Evolutionary conservation across 64 coral and sea anemone genomes (phyloP), one percentile per base, ranked within the genome.

Genomic region (Dendrophyllia cribrosa): DNA sequence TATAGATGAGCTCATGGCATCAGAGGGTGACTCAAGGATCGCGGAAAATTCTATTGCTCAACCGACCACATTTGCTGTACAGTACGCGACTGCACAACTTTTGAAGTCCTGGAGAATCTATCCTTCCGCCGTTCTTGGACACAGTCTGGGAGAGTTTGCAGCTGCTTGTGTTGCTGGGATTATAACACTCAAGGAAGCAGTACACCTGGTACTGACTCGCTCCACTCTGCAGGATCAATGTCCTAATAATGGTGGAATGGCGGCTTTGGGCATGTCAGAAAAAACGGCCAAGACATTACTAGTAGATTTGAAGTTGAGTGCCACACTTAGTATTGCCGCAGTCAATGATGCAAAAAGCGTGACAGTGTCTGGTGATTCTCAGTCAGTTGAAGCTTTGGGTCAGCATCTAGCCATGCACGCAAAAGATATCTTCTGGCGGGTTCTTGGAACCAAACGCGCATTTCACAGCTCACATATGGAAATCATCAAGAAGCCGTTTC

Each of bases 111-210:
- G 95, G 95, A 76, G 75, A 59, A 75, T 97, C n/a, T 16, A 75
- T 43, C 95, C 95, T 0, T 74, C 95, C 3, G 95, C 91, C 51
- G 91, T 97, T 16, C 72, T 97, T 81, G 95, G 95, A 0, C 95
- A 97, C 43, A 97, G 95, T 76, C n/a, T 97, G 64, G 95, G 95
- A 15, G 95, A 97, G 58, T 86, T 87, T 80, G 88, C 95, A 45
- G 95, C 95, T 45, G 80, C 95, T 14, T 93, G 87, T 83, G 66
- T 65, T 68, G 87, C 83, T 12, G 87, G 76, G 4, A 88, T 88
- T 5, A 51, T 97, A 1, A 87, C 91, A 12, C 53, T 97, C 4
- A 78, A 87, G 21, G 91, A 97, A 81, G 87, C 71, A 15, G 70
- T 97, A 17, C 16, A 63, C 7, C 11, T 97, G 21, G 91, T 97